Conservation (phyloP, 2,797 vertebrate species). For the Euphonia xanthogaster region DNA sequence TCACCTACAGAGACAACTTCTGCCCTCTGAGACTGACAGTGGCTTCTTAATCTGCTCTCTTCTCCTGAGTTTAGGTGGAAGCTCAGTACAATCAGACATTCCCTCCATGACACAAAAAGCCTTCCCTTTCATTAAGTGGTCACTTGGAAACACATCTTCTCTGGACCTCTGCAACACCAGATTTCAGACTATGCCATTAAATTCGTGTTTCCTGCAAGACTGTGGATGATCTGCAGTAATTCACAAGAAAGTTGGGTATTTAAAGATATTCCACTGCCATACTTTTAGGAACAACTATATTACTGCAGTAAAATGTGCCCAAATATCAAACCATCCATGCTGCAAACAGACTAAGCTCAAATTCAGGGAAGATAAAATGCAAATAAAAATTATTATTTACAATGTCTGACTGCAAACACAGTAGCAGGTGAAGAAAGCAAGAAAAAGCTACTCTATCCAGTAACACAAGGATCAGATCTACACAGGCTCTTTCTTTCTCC, state of each 20-base stretch:
- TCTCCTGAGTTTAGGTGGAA: not conserved
- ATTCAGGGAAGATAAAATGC: not conserved
- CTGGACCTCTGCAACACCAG: not conserved
- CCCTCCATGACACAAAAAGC: not conserved
- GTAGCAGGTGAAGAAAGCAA: not conserved
- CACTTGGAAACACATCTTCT: not conserved
- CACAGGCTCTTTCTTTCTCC: not conserved
- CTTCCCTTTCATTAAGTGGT: not conserved
- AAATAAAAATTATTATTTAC: conserved; percentile 5
- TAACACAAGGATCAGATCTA: not conserved
- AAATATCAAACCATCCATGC: not conserved
- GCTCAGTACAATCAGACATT: not conserved
- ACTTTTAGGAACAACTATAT: not conserved
- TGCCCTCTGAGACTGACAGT: not conserved
- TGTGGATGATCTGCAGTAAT: not conserved
- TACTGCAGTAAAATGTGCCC: not conserved
- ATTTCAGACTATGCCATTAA: not conserved
- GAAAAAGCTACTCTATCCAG: not conserved
- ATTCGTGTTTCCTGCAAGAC: not conserved
- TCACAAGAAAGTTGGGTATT: not conserved
- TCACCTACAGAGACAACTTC: not conserved
- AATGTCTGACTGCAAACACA: not conserved
- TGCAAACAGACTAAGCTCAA: not conserved
- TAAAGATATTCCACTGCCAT: not conserved
- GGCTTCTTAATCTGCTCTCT: not conserved